A percentile compares a stretch with the other conserved stretches of the same genome.
Evolutionary conservation across 2,113 vertebrate genomes (phyloP).

Genomic region (Myotis lucifugus): DNA sequence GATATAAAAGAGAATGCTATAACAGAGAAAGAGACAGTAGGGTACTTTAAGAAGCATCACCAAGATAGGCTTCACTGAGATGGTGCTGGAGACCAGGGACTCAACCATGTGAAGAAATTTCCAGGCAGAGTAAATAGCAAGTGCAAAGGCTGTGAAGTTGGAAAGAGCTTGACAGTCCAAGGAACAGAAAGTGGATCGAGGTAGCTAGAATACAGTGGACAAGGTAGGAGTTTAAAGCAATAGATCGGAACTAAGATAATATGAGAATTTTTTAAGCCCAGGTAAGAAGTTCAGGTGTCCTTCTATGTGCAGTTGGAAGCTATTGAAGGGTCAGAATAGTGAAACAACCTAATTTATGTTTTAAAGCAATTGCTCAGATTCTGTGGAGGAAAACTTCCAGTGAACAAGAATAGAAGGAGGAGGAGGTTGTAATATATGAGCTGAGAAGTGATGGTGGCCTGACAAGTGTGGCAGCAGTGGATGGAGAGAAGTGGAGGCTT

Average conservation of each 20-base stretch:
- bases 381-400: neutral
- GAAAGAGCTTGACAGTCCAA: neutral
- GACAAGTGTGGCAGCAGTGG: neutral
- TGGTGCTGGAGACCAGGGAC: neutral
- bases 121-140: neutral
- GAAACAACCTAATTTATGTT: neutral
- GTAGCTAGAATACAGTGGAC: neutral
- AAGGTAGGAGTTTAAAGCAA: neutral
- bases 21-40: neutral
- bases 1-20: neutral
- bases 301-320: neutral
- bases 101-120: neutral
- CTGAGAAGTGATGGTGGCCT: neutral
- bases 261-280: neutral
- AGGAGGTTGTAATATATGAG: neutral
- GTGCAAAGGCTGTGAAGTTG: neutral
- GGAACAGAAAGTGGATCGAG: neutral
- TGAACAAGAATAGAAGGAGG: neutral
- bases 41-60: neutral
- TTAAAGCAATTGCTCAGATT: neutral
- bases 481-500: neutral
- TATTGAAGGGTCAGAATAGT: neutral
- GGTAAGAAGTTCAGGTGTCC: neutral
- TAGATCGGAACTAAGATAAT: neutral
- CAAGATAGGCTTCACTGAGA: neutral